Evolutionary conservation across 2,797 vertebrate species (phyloP).

Genomic region (Malurus splendens): DNA sequence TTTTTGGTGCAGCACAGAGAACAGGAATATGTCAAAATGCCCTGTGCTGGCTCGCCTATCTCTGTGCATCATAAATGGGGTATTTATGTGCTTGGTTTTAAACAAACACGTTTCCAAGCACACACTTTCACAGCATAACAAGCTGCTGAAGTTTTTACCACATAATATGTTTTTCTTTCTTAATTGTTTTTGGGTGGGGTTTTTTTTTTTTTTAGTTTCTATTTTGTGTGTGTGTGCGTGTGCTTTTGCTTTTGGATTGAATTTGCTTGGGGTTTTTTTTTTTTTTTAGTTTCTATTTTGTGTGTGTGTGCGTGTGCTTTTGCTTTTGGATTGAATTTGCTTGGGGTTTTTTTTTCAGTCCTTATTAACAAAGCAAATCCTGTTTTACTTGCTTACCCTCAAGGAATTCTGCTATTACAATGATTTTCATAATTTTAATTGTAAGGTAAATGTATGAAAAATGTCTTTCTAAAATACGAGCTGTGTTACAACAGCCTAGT

Average conservation of each 20-base stretch:
- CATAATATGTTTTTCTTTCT: not conserved
- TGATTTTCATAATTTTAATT: conserved; percentile 32
- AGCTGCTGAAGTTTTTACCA: not conserved
- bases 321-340: not conserved
- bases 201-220: not conserved
- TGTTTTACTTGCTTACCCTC: not conserved
- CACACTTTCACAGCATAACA: not conserved
- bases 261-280: not conserved
- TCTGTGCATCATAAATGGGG: not conserved
- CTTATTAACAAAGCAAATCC: conserved; percentile 26
- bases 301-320: not conserved
- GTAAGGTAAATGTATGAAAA: conserved; percentile 8
- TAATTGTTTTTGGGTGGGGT: not conserved
- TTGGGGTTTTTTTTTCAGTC: not conserved
- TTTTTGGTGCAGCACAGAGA: not conserved
- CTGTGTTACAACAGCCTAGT: not conserved
- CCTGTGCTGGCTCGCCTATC: not conserved
- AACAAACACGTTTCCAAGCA: not conserved
- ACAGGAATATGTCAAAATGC: not conserved
- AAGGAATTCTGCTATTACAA: not conserved
- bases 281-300: no score
- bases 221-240: no score
- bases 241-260: not conserved
- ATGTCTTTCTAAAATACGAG: not conserved
- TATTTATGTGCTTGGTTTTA: not conserved